Evolutionary conservation across 1,140 invertebrate genomes (phyloP), one percentile per base, ranked within the genome.

Genomic region (Psix sp.): DNA sequence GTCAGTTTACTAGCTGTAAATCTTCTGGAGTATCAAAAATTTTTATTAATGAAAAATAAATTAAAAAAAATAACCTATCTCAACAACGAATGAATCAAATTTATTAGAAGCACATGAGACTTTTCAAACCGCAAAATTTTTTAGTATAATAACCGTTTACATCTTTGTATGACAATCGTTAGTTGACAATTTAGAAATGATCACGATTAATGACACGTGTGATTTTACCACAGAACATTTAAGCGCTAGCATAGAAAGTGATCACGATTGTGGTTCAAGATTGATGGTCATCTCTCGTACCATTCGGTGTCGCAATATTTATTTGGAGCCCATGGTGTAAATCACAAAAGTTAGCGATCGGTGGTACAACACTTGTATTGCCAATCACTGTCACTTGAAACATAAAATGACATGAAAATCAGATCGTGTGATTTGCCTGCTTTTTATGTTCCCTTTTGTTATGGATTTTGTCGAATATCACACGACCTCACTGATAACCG

Each of bases 401-500:
- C 20, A 39, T 29, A 38, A 52, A 45, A 21, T 29, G 21, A 9
- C 45, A 42, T 49, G 1, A 15, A 45, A 46, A 33, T 16, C 7
- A 10, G 11, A 3, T 31, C 1, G 1, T 26, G 11, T 11, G 5
- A 2, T 15, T 40, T 26, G 1, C 20, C 11, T 26, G 1, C 4
- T 43, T 26, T 43, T 43, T 14, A n/a, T 43, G 14, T 15, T 31
- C n/a, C 11, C 14, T 13, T 35, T 13, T 21, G 26, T 36, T 33
- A 29, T 2, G 11, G 31, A 33, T 35, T 48, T 40, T 2, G 20
- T 21, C 40, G 5, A 17, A 26, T 35, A 15, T 33, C 21, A 39
- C 49, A 42, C 56, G 56, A 29, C 20, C 52, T 51, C 57, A 26
- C 57, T 54, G 56, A 63, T 77, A 76, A 63, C 49, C 78, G 80